Evolutionary conservation across 2,797 vertebrate genomes (phyloP).

Genomic region (Chromobotia macracanthus): DNA sequence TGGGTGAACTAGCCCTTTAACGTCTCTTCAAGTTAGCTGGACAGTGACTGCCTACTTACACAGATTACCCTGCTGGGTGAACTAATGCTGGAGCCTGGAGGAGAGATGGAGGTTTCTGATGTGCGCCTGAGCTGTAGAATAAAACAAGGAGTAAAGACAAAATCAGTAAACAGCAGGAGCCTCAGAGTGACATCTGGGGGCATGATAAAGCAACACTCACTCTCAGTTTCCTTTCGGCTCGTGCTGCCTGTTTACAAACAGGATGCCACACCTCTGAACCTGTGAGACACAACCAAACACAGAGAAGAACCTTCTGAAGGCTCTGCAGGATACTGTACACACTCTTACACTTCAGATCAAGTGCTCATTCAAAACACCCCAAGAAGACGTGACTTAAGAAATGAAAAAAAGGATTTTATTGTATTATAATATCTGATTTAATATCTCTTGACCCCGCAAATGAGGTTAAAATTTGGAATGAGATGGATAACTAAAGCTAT

Average conservation of each 20-base stretch:
- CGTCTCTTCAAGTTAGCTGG: neutral
- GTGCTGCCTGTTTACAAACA: conserved; percentile 94
- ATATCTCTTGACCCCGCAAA: conserved; percentile 12
- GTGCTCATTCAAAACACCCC: neutral
- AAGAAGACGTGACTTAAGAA: neutral
- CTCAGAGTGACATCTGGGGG: too few relatives aligned
- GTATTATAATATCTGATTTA: neutral
- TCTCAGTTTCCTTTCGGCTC: conserved; percentile 94
- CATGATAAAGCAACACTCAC: conserved; percentile 73
- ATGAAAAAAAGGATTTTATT: neutral
- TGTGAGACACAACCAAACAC: conserved; percentile 64
- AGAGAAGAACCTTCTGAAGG: neutral
- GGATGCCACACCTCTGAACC: conserved; percentile 98
- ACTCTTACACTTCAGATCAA: neutral
- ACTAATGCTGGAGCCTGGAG: conserved; percentile 94
- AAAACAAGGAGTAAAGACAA: conserved; percentile 42
- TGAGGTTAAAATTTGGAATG: conserved; percentile 10
- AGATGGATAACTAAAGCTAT: conserved; percentile 9
- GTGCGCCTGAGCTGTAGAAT: conserved; percentile 89
- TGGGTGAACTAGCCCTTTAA: neutral
- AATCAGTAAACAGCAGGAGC: conserved; percentile 10
- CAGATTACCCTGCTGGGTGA: conserved; percentile 97
- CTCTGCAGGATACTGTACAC: neutral
- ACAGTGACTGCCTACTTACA: conserved; percentile 78
- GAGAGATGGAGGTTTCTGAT: conserved; percentile 96